Evolutionary conservation across 1,140 invertebrate genomes (phyloP), one percentile per base, ranked within the genome.

Genomic region (Ceratina australensis): DNA sequence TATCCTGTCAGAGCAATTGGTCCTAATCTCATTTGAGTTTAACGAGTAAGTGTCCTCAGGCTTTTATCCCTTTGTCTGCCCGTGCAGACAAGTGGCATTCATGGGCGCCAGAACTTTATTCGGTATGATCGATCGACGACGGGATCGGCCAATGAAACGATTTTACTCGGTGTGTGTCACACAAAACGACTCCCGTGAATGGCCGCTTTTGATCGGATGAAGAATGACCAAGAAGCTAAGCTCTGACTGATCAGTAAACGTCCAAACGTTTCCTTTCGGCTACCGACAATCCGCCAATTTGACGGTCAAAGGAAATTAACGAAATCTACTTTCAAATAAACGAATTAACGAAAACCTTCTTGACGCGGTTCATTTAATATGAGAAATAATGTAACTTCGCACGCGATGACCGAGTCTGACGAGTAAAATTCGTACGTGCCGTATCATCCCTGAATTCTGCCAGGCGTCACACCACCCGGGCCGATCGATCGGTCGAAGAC

Each of bases 41-140:
- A 79, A 80, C 82, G 75, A 83, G 47, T 76, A 83, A 76, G 77
- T 82, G 72, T 84, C 81, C 76, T 83, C 80, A 71, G 28, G 72
- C 77, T 83, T 83, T 83, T 82, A 79, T 82, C 82, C 81, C 76
- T 84, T 84, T 84, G 81, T 83, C 82, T 72, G 82, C 67, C 67
- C 66, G 72, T n/a, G 52, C 67, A 54, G 72, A 81, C 72, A 81
- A 85, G 79, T 84, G 83, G 71, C 83, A 82, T 81, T 85, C 76
- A 82, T 56, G 76, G 63, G 84, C 79, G 84, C 80, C 80, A 84
- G 76, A 77, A 68, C 82, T 85, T 85, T 69, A 85, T 84, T 76
- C 83, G 33, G 59, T 50, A 57, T 78, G 82, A 84, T 81, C 82
- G 82, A 85, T 84, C 66, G 71, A 81, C 60, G 61, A 33, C 28